These are phyloP conservation scores for Saturnia pavonia DNA, from an alignment of 2,888 invertebrate species.

Conservation along the genomic window DNA sequence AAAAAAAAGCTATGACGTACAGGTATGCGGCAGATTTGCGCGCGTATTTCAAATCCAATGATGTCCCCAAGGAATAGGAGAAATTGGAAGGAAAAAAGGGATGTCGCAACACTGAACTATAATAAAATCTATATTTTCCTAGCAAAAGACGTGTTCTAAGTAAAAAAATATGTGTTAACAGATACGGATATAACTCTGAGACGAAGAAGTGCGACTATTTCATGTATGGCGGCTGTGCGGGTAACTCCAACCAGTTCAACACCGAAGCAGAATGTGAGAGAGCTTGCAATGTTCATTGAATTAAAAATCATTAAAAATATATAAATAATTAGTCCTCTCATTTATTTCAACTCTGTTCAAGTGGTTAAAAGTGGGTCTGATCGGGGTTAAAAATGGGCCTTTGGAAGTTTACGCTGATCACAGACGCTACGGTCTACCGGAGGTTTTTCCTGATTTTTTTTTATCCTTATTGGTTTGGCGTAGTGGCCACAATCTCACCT, in stretches of 20 bases:
- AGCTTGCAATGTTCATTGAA: neutral
- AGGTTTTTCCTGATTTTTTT: too few species aligned
- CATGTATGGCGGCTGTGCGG: neutral
- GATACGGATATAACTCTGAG: neutral
- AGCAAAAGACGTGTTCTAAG: neutral
- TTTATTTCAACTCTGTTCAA: constrained; percentile 25
- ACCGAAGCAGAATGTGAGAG: neutral
- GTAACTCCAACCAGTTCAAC: neutral
- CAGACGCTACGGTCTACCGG: too few species aligned
- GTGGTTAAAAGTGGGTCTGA: too few species aligned
- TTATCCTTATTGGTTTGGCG: too few species aligned
- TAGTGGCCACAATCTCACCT: too few species aligned
- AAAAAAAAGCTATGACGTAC: too few species aligned
- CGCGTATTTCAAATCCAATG: too few species aligned
- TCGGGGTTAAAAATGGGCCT: too few species aligned
- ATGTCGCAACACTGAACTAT: neutral
- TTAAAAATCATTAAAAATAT: neutral
- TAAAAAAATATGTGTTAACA: neutral
- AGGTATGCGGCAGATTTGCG: too few species aligned
- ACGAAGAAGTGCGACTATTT: neutral
- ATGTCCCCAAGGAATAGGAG: too few species aligned
- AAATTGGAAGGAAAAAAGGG: too few species aligned
- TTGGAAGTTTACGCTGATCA: too few species aligned
- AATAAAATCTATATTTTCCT: neutral
- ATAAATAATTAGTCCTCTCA: neutral